Base-by-base conservation (phyloP, 1,140 invertebrate genomes). In the Euura lappo region DNA sequence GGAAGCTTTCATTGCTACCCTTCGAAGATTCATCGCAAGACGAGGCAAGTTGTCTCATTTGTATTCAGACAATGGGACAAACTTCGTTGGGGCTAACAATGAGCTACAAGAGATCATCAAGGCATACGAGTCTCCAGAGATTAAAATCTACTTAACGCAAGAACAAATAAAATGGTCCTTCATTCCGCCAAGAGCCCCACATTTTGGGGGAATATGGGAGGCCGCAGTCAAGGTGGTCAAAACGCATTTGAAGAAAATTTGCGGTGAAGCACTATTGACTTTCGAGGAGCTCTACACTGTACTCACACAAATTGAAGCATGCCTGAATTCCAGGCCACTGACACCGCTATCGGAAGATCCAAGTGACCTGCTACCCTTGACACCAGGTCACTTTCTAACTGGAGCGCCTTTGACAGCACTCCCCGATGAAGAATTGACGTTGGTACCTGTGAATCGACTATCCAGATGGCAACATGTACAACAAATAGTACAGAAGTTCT, bases 161-260 rank as follows among this genome's bases (percentile, higher is more conserved):
- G n/a, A 2, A 11, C n/a, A 69, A 0, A 72, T 74, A 2, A 69
- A 78, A 6, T 88, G 83, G 82, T 70, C 79, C 2, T 88, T 84
- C 72, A 87, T 82, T 28, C 82, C 85, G 3, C 86, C 86, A 2
- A 51, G 69, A 11, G 78, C 79, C 0, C 83, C 85, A 0, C 81
- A 87, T 71, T 83, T 86, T 77, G 84, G 84, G 3, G 85, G 85
- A 2, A 78, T 79, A 0, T 88, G 86, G 86, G 86, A 88, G 68
- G 73, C 83, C 2, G 69, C 83, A 6, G 80, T 88, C 2, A 75
- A 82, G 2, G 77, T 76, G 0, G 81, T 85, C 0, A 86, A 88
- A 71, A 76, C 75, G 6, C 78, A 82, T 2, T 71, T 87, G 0
- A 46, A 71, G 0, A 47, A n/a, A 2, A 73, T 81, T 45, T 65